A percentile compares a stretch with the other conserved stretches of the same genome.
Conservation (phyloP, 2,797 vertebrate genomes). For the Trematomus bernacchii region DNA sequence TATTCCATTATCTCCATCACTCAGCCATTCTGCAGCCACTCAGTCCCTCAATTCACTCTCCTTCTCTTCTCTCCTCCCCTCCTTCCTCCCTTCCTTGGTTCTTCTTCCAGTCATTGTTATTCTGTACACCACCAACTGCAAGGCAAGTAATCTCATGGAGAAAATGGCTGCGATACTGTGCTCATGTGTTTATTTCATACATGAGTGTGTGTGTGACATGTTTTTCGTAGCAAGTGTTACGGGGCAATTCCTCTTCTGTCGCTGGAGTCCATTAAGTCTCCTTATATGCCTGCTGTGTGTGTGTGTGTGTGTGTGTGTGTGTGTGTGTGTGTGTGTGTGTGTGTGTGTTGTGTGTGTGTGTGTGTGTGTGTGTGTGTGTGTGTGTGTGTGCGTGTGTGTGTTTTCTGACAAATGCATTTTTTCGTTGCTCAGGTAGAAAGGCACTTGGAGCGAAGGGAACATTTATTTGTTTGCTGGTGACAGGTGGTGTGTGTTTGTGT, state of each 20-base stretch:
- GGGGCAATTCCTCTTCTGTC: conserved; percentile 43
- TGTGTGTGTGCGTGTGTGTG: neutral
- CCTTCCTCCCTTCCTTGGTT: neutral
- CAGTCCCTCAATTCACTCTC: too few species aligned
- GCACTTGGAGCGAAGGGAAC: conserved; percentile 45
- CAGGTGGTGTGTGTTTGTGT: conserved; percentile 26
- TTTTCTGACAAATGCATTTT: conserved; percentile 53
- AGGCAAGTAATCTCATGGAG: conserved; percentile 1
- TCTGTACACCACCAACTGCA: conserved; percentile 24
- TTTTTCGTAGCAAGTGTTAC: too few species aligned
- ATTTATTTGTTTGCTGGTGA: conserved; percentile 55
- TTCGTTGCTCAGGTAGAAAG: conserved; percentile 22
- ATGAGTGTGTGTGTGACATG: neutral
- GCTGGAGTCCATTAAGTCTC: conserved; percentile 49
- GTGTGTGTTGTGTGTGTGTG: neutral
- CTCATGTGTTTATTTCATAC: neutral
- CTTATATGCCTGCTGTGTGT: conserved; percentile 7
- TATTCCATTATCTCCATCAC: neutral
- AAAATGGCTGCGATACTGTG: conserved; percentile 27
- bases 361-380: too few species aligned
- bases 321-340: neutral
- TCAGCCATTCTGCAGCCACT: neutral
- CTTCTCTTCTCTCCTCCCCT: neutral
- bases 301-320: neutral
- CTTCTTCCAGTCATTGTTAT: conserved; percentile 35